Conservation (phyloP, 2,113 vertebrate genomes). For the Egretta garzetta region DNA sequence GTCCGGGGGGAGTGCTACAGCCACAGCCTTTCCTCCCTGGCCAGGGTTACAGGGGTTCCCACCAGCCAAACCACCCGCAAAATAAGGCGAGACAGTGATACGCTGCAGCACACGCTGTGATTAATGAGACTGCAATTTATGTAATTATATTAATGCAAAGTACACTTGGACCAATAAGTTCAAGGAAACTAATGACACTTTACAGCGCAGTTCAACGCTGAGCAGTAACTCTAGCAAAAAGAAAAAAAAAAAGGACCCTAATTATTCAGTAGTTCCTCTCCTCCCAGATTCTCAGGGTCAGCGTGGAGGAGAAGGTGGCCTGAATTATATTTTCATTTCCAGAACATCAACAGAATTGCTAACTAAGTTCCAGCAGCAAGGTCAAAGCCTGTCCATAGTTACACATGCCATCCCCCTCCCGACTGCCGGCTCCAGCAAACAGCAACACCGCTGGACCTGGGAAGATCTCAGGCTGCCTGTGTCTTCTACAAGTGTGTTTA, state of each 20-base stretch:
- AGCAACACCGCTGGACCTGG: fast-evolving
- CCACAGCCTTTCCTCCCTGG: background rate
- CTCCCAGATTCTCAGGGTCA: conserved; percentile 51
- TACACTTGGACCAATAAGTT: background rate
- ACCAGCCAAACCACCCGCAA: background rate
- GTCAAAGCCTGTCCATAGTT: background rate
- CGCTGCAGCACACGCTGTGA: background rate
- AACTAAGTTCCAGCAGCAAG: conserved; percentile 47
- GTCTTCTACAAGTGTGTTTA: fast-evolving
- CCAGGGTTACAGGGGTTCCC: background rate
- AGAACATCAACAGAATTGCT: conserved; percentile 50
- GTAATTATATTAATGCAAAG: conserved; percentile 23
- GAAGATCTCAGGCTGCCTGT: background rate
- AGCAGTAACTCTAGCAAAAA: background rate
- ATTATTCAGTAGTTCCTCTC: conserved; percentile 43
- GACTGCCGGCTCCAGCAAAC: background rate
- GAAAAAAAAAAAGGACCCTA: background rate
- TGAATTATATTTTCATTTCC: conserved; percentile 52
- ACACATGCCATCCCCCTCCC: background rate
- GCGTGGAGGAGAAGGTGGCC: conserved; percentile 56
- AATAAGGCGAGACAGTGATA: background rate
- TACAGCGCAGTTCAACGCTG: background rate
- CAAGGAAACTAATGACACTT: conserved; percentile 38
- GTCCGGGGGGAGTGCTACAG: background rate
- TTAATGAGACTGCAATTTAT: conserved; percentile 29